Evolutionary conservation across 2,113 vertebrate genomes (phyloP), one percentile per base, ranked within the genome.

Genomic region (Cygnus buccinator): DNA sequence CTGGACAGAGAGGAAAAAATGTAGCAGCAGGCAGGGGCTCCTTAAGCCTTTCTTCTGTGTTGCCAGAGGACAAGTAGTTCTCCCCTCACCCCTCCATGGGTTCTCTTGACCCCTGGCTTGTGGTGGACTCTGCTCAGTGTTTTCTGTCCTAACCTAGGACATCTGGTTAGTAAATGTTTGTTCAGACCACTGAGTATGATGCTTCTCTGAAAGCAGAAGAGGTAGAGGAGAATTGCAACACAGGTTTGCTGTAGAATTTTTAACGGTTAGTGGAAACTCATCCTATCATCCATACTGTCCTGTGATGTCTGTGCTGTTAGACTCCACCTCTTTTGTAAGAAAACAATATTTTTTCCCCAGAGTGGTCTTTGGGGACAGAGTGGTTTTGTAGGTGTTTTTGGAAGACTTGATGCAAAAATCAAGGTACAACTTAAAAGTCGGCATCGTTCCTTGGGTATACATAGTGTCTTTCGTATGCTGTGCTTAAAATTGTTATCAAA

Each of bases 81-180:
- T 73, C 89, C 96, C 91, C 77, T 89, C 84, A 61, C 89, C 84
- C 92, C 1, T 2, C 90, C 8, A 6, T 17, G 48, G 35, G 68
- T 52, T 78, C 80, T 92, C 22, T 74, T 95, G 90, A 94, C 83
- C 79, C 44, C 41, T 92, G 55, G 44, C 58, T 89, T 4, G 8
- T 0, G 0, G 35, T 93, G 96, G 95, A 97, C 96, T 96, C 94
- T 97, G 96, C 81, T 95, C 96, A 21, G 78, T 61, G 74, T 84
- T 94, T 89, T 84, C 28, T 87, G 57, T 41, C 70, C 92, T 78
- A 48, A 57, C 62, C 20, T 13, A 43, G 75, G 75, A 52, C 76
- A 63, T 62, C 25, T 68, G 10, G 73, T 95, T 91, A 85, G 46
- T 93, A 79, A 97, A 94, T 97, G 96, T 96, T 97, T 95, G 75